Conservation (phyloP, 2,797 vertebrate genomes). For the Poeciliopsis gracilis region DNA sequence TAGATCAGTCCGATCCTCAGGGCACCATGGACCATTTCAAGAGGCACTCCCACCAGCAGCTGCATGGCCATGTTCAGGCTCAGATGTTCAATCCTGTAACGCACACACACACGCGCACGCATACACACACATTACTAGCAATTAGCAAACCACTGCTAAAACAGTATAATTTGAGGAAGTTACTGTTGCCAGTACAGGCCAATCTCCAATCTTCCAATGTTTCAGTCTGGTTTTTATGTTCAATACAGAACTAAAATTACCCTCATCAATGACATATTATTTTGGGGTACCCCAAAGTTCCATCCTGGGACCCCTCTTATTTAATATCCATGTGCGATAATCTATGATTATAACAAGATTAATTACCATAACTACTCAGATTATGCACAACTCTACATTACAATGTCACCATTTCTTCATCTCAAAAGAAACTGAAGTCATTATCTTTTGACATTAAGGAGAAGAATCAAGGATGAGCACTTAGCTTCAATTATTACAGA, state of each 20-base stretch:
- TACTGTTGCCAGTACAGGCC: not conserved
- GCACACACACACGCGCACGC: slow-evolving; percentile 15
- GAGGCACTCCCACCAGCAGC: slow-evolving; percentile 94
- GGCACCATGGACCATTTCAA: slow-evolving; percentile 98
- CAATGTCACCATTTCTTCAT: not conserved
- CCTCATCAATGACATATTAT: not conserved
- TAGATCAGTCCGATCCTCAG: slow-evolving; percentile 93
- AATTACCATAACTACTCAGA: not conserved
- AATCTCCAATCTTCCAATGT: too few relatives aligned
- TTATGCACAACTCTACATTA: not conserved
- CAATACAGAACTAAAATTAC: not conserved
- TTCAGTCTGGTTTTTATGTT: not conserved
- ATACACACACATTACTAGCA: not conserved
- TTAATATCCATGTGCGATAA: not conserved
- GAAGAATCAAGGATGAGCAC: not conserved
- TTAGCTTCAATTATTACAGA: not conserved
- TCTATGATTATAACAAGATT: not conserved
- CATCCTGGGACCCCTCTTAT: not conserved
- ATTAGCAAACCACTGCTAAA: not conserved
- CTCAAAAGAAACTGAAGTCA: not conserved
- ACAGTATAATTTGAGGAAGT: not conserved
- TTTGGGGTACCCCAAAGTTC: not conserved
- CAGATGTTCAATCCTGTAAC: slow-evolving; percentile 92
- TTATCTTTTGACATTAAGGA: not conserved
- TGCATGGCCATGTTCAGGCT: slow-evolving; percentile 95